Evolutionary conservation across 2,113 vertebrate species (phyloP), one percentile per base, ranked within the genome.

Genomic region (Pterocles gutturalis): DNA sequence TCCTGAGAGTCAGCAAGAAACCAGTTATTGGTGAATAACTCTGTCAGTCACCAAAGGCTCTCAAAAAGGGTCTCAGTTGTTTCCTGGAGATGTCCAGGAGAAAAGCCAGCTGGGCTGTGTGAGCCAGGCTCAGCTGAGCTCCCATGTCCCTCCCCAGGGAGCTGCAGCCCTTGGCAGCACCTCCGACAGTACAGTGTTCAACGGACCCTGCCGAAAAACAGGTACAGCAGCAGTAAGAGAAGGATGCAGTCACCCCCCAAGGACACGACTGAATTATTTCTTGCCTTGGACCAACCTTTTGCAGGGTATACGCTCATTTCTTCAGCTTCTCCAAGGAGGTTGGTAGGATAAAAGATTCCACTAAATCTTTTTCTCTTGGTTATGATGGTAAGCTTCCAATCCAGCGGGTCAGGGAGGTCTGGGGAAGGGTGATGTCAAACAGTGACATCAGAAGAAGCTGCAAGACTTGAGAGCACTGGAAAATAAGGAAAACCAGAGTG

Each of bases 161-260:
- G 38, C 26, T 1, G 6, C 55, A 82, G 53, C 25, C 25, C 45
- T n/a, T 2, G 12, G 34, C 13, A 65, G 34, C 24, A 15, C 22
- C 20, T 18, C 57, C 12, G 1, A 29, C 2, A 5, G n/a, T 10
- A 53, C 31, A 4, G 7, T 4, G 0, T 38, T 15, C 64, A 73
- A 29, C 2, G 1, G 54, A 26, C 12, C 5, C 41, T 25, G 31
- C 13, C 1, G 2, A 46, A 41, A 51, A 88, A 57, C 3, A 5
- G 4, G 21, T 3, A 81, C 13, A 34, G 28, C 26, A 70, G 17
- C 53, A 57, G 31, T 2, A 18, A 22, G 13, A 66, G 12, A 18
- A 53, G 21, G 51, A 65, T 21, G 31, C 22, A 70, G n/a, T 24
- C 3, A 2, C 41, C 53, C 24, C 38, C 18, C 45, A 21, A 1